A percentile compares a stretch with the other conserved stretches of the same genome.
These are phyloP conservation scores for Apamea sordens DNA, from an alignment of 2,888 invertebrate genomes.

Conservation along the genomic window DNA sequence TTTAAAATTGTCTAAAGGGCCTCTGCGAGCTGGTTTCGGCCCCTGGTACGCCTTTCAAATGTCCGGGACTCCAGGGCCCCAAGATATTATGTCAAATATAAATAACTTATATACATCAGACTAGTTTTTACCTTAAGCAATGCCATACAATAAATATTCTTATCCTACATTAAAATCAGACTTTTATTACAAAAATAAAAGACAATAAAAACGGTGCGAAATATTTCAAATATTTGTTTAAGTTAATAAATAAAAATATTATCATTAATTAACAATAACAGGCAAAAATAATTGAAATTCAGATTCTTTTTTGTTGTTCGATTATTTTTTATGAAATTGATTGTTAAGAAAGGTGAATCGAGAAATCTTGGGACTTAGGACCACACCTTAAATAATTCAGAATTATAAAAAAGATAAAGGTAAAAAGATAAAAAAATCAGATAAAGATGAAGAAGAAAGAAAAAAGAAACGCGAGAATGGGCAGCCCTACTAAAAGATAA, in stretches of 20 bases:
- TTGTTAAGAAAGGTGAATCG: constrained; percentile 38
- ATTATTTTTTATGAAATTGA: constrained; percentile 21
- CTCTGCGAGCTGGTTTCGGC: too few species aligned
- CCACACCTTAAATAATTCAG: background rate
- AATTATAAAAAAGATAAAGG: background rate
- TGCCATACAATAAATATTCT: constrained; percentile 43
- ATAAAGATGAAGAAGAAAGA: background rate
- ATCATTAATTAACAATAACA: constrained; percentile 7
- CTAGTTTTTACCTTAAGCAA: constrained; percentile 32
- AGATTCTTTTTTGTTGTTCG: constrained; percentile 38
- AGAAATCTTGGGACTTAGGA: constrained; percentile 51
- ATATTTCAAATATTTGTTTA: constrained; percentile 37
- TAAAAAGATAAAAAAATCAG: background rate
- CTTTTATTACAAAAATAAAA: constrained; percentile 20
- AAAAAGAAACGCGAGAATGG: background rate
- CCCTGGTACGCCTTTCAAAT: too few species aligned
- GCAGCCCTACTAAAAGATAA: constrained; percentile 56
- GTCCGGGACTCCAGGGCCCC: too few species aligned
- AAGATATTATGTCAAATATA: background rate
- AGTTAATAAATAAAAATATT: constrained; percentile 1
- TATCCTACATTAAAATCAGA: constrained; percentile 33
- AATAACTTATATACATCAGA: constrained; percentile 25
- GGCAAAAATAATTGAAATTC: constrained; percentile 47
- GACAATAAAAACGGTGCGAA: constrained; percentile 40
- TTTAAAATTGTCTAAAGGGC: too few species aligned